Evolutionary conservation across 2,797 vertebrate genomes (phyloP).

Genomic region (Macroramphosus scolopax): DNA sequence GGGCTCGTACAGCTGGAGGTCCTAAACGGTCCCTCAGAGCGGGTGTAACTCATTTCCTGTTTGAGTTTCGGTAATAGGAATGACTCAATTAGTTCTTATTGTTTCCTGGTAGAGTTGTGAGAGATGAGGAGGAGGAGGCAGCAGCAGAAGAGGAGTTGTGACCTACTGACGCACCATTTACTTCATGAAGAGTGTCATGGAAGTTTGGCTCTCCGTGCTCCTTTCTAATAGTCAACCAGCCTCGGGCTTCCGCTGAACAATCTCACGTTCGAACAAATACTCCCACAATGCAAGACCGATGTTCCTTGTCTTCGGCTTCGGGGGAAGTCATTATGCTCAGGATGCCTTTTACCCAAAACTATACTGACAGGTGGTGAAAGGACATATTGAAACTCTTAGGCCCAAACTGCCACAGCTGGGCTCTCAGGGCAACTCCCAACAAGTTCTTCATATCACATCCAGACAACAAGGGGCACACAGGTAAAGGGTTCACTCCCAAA

Average conservation of each 20-base stretch:
- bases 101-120: constrained; percentile 38
- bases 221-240: constrained; percentile 40
- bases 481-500: constrained; percentile 21
- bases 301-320: constrained; percentile 36
- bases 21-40: constrained; percentile 2
- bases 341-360: constrained; percentile 46
- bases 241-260: constrained; percentile 38
- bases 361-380: constrained; percentile 50
- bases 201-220: constrained; percentile 29
- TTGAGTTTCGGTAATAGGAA: constrained; percentile 18
- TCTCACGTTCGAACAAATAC: constrained; percentile 26
- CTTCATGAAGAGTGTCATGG: constrained; percentile 26
- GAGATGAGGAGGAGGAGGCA: constrained; percentile 20
- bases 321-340: constrained; percentile 44
- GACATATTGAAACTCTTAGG: constrained; percentile 40
- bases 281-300: constrained; percentile 56
- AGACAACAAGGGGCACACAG: constrained; percentile 30
- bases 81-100: constrained; percentile 14
- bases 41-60: constrained; percentile 9
- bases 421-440: constrained; percentile 32
- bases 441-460: constrained; percentile 39
- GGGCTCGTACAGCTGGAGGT: constrained; percentile 13
- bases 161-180: constrained; percentile 39
- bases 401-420: constrained; percentile 17
- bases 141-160: constrained; percentile 8